Evolutionary conservation across 2,888 invertebrate genomes (phyloP), one percentile per base, ranked within the genome.

Genomic region (Euzetes globulus): DNA sequence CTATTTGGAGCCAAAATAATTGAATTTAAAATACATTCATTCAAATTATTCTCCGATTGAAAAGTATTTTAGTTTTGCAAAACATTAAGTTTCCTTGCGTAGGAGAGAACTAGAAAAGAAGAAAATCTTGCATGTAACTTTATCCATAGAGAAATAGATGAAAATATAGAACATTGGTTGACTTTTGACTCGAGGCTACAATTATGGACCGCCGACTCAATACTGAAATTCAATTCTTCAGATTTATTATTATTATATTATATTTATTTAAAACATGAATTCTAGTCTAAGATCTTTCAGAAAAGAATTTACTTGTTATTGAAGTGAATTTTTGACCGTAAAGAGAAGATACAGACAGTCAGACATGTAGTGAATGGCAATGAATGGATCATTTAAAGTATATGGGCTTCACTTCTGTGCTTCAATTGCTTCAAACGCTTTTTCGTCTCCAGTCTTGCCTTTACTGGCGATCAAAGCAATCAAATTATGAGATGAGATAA

Each of bases 401-500:
- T 19, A 60, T 60, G 58, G 19, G 58, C 58, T 60, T 60, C 58
- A 60, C 58, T 60, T 60, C 15, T 7, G 33, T 33, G 9, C 33
- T 33, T 33, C 33, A 33, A 27, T 55, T 55, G 55, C 55, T 60
- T 60, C 58, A 27, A 60, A 22, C 22, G 27, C 9, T 27, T 50
- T 15, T 50, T 50, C 22, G 5, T 5, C 9, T 22, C 9, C 27
- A 27, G 11, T 55, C 11, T 55, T 13, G 15, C 50, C 50, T n/a
- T n/a, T 50, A 7, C 50, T n/a, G n/a, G 50, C 15, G 50, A 15
- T 50, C 17, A 55, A n/a, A 22, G 58, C 29, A 60, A 60, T 60
- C 58, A 60, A 60, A 60, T 17, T 15, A 19, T 27, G 13, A 27
- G 27, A 60, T 60, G 58, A 60, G 58, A 60, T 60, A 60, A 60